Conservation (phyloP, 2,888 invertebrate species). For the Drosophila maculinotata region DNA sequence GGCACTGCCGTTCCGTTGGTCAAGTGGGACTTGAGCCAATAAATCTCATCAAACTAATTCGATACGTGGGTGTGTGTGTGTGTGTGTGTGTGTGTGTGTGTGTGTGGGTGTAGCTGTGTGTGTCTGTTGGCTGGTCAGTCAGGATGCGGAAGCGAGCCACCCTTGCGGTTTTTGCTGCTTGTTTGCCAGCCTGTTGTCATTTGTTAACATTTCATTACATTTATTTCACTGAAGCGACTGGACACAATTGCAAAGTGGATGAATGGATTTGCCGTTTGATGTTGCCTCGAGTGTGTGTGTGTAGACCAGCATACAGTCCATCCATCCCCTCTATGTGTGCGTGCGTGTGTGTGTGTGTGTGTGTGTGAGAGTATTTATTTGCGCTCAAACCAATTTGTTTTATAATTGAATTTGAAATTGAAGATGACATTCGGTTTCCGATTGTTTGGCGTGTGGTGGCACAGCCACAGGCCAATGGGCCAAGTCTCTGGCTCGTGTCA, state of each 20-base stretch:
- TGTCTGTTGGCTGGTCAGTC: conserved; percentile 28
- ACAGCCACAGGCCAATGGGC: conserved; percentile 65
- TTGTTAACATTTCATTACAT: conserved; percentile 82
- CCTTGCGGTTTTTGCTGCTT: conserved; percentile 72
- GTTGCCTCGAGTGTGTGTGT: conserved; percentile 59
- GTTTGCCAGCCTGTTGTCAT: conserved; percentile 76
- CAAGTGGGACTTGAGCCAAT: conserved; percentile 79
- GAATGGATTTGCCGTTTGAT: conserved; percentile 77
- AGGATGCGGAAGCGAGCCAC: conserved; percentile 47
- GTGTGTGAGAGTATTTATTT: conserved; percentile 63
- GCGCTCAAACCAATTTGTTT: conserved; percentile 81
- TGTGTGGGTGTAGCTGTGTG: conserved; percentile 21
- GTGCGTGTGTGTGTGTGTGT: conserved; percentile 17
- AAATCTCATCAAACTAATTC: conserved; percentile 81
- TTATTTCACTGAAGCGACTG: conserved; percentile 67
- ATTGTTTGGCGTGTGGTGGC: conserved; percentile 75
- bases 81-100: conserved; percentile 14
- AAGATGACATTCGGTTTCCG: conserved; percentile 82
- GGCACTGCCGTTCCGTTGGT: conserved; percentile 63
- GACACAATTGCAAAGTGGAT: conserved; percentile 78
- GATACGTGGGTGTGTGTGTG: conserved; percentile 49
- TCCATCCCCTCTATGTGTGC: conserved; percentile 13
- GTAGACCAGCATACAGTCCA: conserved; percentile 5
- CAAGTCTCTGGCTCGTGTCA: conserved; percentile 9
- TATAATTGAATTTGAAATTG: conserved; percentile 85